Conservation (phyloP, 2,797 vertebrate species). For the Malacoraja senta region DNA sequence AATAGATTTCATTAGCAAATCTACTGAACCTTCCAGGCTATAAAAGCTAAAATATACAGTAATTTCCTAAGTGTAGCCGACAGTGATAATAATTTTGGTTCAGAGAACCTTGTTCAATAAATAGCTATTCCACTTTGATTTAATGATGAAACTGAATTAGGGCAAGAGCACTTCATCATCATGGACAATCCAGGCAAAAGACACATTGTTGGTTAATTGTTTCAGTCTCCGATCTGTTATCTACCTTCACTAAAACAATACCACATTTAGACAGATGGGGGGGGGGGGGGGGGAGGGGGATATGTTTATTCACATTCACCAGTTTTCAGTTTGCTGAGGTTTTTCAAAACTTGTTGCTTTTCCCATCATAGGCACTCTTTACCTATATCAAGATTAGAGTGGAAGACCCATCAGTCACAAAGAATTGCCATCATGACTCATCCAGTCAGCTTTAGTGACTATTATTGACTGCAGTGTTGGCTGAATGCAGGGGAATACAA, state of each 20-base stretch:
- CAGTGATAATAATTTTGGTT: slow-evolving; percentile 13
- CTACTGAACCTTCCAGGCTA: not conserved
- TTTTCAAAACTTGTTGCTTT: not conserved
- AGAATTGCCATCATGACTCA: not conserved
- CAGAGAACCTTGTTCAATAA: slow-evolving; percentile 16
- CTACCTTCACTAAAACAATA: not conserved
- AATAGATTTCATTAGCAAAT: slow-evolving; percentile 15
- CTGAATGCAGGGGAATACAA: not conserved
- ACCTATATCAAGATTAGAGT: not conserved
- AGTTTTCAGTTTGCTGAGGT: not conserved
- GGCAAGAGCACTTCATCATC: not conserved
- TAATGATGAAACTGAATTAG: not conserved
- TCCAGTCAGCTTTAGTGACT: not conserved
- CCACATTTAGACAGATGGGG: not conserved
- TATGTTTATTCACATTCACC: not conserved
- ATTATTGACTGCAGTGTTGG: not conserved
- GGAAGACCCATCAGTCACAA: not conserved
- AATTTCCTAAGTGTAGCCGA: slow-evolving; percentile 3
- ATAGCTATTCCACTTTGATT: not conserved
- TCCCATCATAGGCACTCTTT: not conserved
- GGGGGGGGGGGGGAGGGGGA: no score
- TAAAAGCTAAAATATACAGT: not conserved
- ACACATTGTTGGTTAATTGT: not conserved
- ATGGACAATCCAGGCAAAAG: not conserved
- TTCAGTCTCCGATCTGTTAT: not conserved